These are phyloP conservation scores for Platichthys stellatus DNA, from an alignment of 2,113 vertebrate species.

Conservation along the genomic window DNA sequence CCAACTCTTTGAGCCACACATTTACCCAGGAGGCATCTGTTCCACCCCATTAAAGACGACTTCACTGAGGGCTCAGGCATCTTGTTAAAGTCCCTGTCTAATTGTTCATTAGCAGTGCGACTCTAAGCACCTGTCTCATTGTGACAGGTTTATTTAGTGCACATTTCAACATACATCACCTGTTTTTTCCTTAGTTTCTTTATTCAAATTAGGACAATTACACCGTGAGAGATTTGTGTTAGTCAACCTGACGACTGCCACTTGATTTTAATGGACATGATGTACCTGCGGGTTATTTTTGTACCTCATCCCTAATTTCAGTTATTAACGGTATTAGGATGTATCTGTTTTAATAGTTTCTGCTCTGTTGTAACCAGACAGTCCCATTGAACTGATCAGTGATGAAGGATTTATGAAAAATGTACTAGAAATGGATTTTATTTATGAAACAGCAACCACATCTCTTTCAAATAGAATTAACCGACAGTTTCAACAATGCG, in stretches of 20 bases:
- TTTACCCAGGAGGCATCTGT: slow-evolving; percentile 52
- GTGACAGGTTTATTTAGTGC: slow-evolving; percentile 45
- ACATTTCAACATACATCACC: neutral
- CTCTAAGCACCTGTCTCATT: slow-evolving; percentile 36
- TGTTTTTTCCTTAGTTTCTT: neutral
- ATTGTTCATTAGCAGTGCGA: slow-evolving; percentile 48
- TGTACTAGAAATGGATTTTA: too few relatives aligned
- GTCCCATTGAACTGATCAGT: neutral
- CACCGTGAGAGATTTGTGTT: neutral
- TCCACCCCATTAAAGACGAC: slow-evolving; percentile 52
- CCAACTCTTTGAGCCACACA: slow-evolving; percentile 13
- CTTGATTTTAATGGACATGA: neutral
- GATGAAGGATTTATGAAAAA: neutral
- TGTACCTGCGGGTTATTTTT: neutral
- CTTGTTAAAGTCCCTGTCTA: slow-evolving; percentile 44
- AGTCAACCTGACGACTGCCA: neutral
- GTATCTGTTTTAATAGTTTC: neutral
- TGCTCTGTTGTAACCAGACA: neutral
- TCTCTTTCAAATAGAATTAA: neutral
- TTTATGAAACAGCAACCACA: neutral
- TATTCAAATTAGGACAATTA: slow-evolving; percentile 6
- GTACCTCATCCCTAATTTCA: neutral
- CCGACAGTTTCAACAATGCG: neutral
- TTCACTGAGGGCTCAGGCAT: slow-evolving; percentile 16
- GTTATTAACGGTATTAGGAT: neutral